Percentiles rank a stretch among this genome's conserved stretches.
Conservation (phyloP, 2,113 vertebrate genomes). For the Podarcis cretensis region DNA sequence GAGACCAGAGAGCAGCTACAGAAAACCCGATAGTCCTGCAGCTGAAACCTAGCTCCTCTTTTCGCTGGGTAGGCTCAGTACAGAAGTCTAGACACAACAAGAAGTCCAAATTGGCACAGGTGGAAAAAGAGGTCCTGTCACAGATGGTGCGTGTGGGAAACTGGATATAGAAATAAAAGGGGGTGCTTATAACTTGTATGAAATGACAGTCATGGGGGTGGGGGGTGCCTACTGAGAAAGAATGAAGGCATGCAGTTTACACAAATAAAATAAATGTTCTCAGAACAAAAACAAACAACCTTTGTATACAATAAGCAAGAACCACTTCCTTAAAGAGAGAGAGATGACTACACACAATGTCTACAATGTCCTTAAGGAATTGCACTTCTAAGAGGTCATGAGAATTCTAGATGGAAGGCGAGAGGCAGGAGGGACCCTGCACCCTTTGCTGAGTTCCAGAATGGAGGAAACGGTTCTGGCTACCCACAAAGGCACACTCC, state of each 20-base stretch:
- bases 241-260: not conserved
- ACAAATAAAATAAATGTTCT: not conserved
- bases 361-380: not conserved
- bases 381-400: not conserved
- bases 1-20: not conserved
- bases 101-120: not conserved
- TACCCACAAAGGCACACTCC: slow-evolving; percentile 17
- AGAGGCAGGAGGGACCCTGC: not conserved
- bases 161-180: not conserved
- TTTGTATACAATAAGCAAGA: not conserved
- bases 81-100: slow-evolving; percentile 42
- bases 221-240: slow-evolving; percentile 15
- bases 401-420: not conserved
- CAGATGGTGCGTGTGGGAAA: not conserved
- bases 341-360: not conserved
- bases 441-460: fast-evolving
- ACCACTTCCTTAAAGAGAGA: not conserved
- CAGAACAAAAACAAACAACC: slow-evolving; percentile 17
- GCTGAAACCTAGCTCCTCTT: slow-evolving; percentile 25
- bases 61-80: not conserved
- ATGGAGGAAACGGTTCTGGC: fast-evolving
- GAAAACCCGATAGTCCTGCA: slow-evolving; percentile 53
- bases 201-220: slow-evolving; percentile 32
- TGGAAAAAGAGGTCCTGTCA: not conserved
- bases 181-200: not conserved